Evolutionary conservation across 2,888 invertebrate species (phyloP), one percentile per base, ranked within the genome.

Genomic region (Spisula subtruncata): DNA sequence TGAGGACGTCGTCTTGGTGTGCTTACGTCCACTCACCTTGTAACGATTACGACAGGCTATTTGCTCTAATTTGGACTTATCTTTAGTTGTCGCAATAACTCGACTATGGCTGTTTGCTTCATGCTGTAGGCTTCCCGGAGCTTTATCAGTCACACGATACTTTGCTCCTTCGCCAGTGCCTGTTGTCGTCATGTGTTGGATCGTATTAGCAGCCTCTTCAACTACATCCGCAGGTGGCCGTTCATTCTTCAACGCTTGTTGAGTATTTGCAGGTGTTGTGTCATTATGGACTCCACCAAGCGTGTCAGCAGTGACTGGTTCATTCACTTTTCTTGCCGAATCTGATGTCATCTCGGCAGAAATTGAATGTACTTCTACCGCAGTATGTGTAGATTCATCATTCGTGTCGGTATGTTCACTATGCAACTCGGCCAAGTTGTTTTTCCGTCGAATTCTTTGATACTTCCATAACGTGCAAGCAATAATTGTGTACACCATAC

Each of bases 401-500:
- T 25, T 25, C 5, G 25, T 25, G 25, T 66, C 25, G 12, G n/a
- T 8, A 41, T 41, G 41, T 5, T 41, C 2, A 10, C 60, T 10
- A 25, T 66, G 25, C n/a, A 25, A 25, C 25, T 66, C 60, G 8
- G 60, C 12, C 4, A 66, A n/a, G 1, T 66, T 66, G 25, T 66
- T 66, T 25, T 66, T n/a, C 25, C 20, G 25, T 25, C n/a, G 20
- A 66, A 66, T 66, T 66, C n/a, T n/a, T 10, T 10, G 60, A 66
- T 66, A 25, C 25, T 66, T n/a, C 60, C 56, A 81, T 25, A 86
- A 18, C 0, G 25, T 60, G 10, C 41, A 56, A 20, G 81, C 56
- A 12, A 86, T 32, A 5, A 86, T 41, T 0, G 29, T 41, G 60
- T 87, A 87, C 16, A 83, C 20, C 8, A 83, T 32, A 35, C 16